Conservation (phyloP, 53 echinoderm and acorn worm species). For the Apostichopus leukothele region DNA sequence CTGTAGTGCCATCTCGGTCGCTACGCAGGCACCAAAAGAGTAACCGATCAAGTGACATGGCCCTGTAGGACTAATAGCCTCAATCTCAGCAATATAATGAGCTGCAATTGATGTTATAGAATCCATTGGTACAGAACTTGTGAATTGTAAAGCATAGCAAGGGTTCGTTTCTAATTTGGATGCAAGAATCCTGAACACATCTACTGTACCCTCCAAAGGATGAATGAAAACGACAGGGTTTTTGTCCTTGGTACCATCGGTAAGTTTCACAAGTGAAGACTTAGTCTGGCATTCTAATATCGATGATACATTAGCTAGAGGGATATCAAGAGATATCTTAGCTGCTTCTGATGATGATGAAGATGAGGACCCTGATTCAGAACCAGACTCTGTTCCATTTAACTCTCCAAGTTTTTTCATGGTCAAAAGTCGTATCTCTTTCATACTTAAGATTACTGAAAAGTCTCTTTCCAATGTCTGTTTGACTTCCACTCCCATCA, state of each 20-base stretch:
- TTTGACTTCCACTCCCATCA: conserved; percentile 85
- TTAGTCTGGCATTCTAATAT: conserved; percentile 43
- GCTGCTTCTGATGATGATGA: not conserved
- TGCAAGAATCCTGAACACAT: conserved; percentile 52
- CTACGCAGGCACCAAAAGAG: conserved; percentile 71
- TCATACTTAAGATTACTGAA: conserved; percentile 67
- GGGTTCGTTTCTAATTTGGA: conserved; percentile 43
- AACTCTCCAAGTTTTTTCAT: conserved; percentile 69
- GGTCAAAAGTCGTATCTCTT: conserved; percentile 68
- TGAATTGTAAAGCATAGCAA: conserved; percentile 71
- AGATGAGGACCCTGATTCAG: not conserved
- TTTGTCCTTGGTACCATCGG: conserved; percentile 30
- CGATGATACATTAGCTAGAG: conserved; percentile 60
- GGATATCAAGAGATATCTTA: conserved; percentile 25
- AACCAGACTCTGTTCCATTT: not conserved
- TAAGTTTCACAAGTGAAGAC: conserved; percentile 58
- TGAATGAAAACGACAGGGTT: conserved; percentile 64
- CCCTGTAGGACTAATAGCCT: conserved; percentile 44
- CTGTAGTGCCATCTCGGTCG: conserved; percentile 68
- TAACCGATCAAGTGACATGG: conserved; percentile 64
- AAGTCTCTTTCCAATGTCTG: conserved; percentile 81
- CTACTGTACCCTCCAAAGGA: conserved; percentile 73
- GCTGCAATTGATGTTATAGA: conserved; percentile 57
- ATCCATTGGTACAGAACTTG: conserved; percentile 50
- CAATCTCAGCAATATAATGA: conserved; percentile 59